These are phyloP conservation scores for Poecilobothrus nobilitatus DNA, from an alignment of 2,888 invertebrate species.

Conservation along the genomic window DNA sequence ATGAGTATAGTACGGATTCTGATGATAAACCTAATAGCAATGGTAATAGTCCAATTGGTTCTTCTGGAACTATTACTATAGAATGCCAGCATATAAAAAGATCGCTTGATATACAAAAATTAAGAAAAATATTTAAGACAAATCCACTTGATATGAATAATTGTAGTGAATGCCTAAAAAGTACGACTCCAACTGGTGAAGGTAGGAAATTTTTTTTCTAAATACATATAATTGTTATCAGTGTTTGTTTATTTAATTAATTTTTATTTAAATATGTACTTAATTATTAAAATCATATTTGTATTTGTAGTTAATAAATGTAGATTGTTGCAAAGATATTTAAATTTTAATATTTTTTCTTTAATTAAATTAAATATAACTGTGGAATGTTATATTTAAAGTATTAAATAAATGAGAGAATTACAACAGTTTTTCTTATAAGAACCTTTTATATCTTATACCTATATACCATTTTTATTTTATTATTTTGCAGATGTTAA, in stretches of 20 bases:
- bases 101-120: constrained; percentile 54
- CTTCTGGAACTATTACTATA: constrained; percentile 27
- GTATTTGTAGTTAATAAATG: constrained; percentile 26
- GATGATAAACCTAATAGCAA: constrained; percentile 56
- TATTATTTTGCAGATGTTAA: background rate
- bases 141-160: constrained; percentile 48
- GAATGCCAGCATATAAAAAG: constrained; percentile 63
- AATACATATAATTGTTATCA: no score
- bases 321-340: no score
- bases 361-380: no score
- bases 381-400: no score
- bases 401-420: no score
- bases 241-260: constrained; percentile 40
- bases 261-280: constrained; percentile 21
- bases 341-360: no score
- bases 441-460: no score
- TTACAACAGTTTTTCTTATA: no score
- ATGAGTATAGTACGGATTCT: constrained; percentile 61
- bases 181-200: constrained; percentile 42
- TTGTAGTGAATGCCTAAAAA: constrained; percentile 54
- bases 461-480: no score
- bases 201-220: constrained; percentile 35
- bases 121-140: constrained; percentile 51
- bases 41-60: constrained; percentile 23
- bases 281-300: constrained; percentile 33